These are phyloP conservation scores for Eueides isabella DNA, from an alignment of 1,140 invertebrate species.

Conservation along the genomic window DNA sequence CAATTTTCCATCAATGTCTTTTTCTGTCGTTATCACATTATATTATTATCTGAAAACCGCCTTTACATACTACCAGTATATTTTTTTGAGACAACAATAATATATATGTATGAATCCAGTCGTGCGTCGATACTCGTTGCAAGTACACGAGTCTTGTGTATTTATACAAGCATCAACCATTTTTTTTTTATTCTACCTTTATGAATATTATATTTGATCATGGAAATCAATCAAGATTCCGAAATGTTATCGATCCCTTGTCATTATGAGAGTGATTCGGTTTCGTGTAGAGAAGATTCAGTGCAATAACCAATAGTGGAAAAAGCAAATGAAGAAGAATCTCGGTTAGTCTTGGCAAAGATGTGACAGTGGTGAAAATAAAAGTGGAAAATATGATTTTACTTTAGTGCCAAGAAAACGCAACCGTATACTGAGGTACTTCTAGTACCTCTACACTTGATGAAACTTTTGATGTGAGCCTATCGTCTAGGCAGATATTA, in stretches of 20 bases:
- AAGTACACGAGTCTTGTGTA: background rate
- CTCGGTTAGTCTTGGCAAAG: background rate
- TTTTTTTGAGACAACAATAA: too few species aligned
- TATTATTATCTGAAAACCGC: too few species aligned
- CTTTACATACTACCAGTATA: too few species aligned
- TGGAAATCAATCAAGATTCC: background rate
- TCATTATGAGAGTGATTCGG: background rate
- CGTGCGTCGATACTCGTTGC: too few species aligned
- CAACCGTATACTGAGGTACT: background rate
- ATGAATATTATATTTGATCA: constrained; percentile 12
- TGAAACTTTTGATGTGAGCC: constrained; percentile 34
- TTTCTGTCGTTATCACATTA: too few species aligned
- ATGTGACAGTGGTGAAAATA: background rate
- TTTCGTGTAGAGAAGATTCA: background rate
- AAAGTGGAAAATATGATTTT: background rate
- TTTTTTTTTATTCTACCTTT: constrained; percentile 10
- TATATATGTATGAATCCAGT: too few species aligned
- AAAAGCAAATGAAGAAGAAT: background rate
- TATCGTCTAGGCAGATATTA: too few species aligned
- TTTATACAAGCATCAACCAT: background rate
- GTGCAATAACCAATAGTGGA: constrained; percentile 12
- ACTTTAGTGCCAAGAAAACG: background rate
- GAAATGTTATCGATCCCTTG: background rate
- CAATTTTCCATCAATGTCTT: too few species aligned
- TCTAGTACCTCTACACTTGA: background rate